These are phyloP conservation scores for Silurus glanis DNA, from an alignment of 2,113 vertebrate species.

Conservation along the genomic window DNA sequence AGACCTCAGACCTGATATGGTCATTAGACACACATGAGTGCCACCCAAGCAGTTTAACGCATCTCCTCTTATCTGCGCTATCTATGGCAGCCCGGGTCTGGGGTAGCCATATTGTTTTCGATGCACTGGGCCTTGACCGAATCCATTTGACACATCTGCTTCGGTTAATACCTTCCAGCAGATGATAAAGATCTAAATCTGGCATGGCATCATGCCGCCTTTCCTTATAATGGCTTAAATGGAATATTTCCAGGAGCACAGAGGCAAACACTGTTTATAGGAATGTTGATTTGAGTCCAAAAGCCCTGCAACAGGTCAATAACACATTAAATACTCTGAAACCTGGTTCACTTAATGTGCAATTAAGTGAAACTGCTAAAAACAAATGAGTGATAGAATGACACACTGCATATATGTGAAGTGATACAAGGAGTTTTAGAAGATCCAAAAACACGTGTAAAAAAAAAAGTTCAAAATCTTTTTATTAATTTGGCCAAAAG, in stretches of 20 bases:
- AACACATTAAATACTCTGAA: background rate
- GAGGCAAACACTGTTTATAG: slow-evolving; percentile 25
- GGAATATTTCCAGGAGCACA: slow-evolving; percentile 32
- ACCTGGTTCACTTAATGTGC: background rate
- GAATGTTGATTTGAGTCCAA: slow-evolving; percentile 6
- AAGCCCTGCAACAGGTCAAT: background rate
- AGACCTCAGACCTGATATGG: slow-evolving; percentile 47
- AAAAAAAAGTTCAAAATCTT: too few species aligned
- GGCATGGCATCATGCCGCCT: slow-evolving; percentile 21
- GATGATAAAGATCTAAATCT: slow-evolving; percentile 50
- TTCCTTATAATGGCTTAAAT: slow-evolving; percentile 10
- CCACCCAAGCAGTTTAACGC: slow-evolving; percentile 41
- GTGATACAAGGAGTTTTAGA: background rate
- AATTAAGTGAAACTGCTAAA: slow-evolving; percentile 18
- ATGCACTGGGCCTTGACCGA: slow-evolving; percentile 54
- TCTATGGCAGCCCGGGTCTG: slow-evolving; percentile 41
- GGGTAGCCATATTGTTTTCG: slow-evolving; percentile 51
- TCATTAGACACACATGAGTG: slow-evolving; percentile 39
- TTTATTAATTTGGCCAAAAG: too few species aligned
- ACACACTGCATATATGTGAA: background rate
- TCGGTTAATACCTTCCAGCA: slow-evolving; percentile 50
- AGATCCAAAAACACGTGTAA: too few species aligned
- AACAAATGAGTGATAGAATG: background rate
- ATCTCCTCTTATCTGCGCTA: slow-evolving; percentile 49
- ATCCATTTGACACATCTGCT: slow-evolving; percentile 51